Conservation (phyloP, 2,797 vertebrate species). For the Anisognathus igniventris region DNA sequence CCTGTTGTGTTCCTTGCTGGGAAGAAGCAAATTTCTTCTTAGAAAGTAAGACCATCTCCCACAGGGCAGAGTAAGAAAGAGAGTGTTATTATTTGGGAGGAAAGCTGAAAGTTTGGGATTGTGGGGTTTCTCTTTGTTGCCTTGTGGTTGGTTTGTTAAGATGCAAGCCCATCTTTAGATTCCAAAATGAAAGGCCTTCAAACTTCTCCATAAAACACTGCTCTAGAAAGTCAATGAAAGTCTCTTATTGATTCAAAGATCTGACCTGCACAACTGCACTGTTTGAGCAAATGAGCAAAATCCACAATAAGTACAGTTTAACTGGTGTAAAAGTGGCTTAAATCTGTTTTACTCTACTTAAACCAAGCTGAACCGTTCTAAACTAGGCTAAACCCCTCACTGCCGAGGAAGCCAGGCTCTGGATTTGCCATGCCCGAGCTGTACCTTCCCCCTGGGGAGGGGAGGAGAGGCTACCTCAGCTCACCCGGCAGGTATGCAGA, state of each 20-base stretch:
- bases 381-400: background rate
- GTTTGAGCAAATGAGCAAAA: background rate
- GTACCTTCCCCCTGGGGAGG: background rate
- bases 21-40: background rate
- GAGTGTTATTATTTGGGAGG: background rate
- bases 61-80: background rate
- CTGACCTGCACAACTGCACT: background rate
- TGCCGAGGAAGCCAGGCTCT: background rate
- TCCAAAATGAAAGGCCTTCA: background rate
- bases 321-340: background rate
- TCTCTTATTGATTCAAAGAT: background rate
- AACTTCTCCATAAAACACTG: background rate
- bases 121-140: background rate
- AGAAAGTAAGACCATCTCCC: background rate
- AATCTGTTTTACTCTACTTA: background rate
- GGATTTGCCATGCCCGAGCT: background rate
- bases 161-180: background rate
- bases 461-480: background rate
- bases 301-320: background rate
- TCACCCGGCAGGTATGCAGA: background rate
- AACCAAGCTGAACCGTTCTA: background rate
- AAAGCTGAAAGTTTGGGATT: background rate
- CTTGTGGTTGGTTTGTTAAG: background rate
- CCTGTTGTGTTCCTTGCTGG: background rate
- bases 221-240: background rate